These are phyloP conservation scores for Chorisops tibialis DNA, from an alignment of 2,888 invertebrate genomes.

Conservation along the genomic window DNA sequence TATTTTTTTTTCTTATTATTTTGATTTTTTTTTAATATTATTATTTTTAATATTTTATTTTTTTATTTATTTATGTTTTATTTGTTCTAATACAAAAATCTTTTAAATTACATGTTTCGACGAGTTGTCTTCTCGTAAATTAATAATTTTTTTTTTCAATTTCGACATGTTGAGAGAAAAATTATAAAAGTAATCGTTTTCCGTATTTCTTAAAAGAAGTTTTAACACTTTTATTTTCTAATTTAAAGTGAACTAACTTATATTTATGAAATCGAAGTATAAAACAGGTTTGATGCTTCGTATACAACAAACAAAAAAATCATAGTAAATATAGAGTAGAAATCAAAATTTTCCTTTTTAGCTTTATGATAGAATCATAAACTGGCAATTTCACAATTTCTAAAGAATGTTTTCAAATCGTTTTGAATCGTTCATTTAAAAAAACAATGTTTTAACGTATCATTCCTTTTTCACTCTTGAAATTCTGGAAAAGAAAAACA, in stretches of 20 bases:
- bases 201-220: background rate
- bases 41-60: conserved; percentile 31
- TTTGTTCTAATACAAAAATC: conserved; percentile 34
- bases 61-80: conserved; percentile 37
- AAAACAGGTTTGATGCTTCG: conserved; percentile 29
- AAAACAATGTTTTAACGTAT: conserved; percentile 22
- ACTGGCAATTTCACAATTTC: too few relatives aligned
- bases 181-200: background rate
- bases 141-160: conserved; percentile 33
- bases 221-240: background rate
- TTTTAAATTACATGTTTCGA: conserved; percentile 20
- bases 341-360: background rate
- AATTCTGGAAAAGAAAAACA: background rate
- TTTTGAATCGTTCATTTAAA: too few relatives aligned
- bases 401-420: too few relatives aligned
- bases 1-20: conserved; percentile 33
- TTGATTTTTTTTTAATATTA: conserved; percentile 37
- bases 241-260: background rate
- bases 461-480: too few relatives aligned
- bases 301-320: background rate
- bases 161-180: background rate
- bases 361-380: too few relatives aligned
- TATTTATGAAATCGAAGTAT: background rate
- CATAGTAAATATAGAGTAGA: background rate
- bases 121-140: conserved; percentile 36